Evolutionary conservation across 1,140 invertebrate genomes (phyloP), one percentile per base, ranked within the genome.

Genomic region (Drosophila sp.): DNA sequence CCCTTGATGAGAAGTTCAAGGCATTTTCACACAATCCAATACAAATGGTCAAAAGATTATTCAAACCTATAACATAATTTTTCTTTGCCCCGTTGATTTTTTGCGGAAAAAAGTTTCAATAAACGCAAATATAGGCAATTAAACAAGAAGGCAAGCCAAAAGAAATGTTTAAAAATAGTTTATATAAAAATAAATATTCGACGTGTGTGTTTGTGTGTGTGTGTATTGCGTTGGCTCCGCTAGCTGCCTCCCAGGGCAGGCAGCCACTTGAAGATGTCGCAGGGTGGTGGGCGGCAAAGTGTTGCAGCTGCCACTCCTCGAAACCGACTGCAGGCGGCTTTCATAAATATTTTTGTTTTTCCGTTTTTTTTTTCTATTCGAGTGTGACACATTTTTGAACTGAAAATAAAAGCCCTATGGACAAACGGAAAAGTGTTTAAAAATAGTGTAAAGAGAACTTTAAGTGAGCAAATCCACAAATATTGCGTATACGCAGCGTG

Each of bases 131-230:
- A 79, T 76, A 68, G 75, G 71, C 38, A 71, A 74, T 68, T 57
- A 61, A 76, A 47, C 17, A 57, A 69, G 25, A 60, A 40, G 44
- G 30, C 66, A 85, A 78, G 80, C 56, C 63, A 83, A 70, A 50
- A 55, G 40, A 76, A 72, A 68, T 60, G 63, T 74, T 87, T 86
- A 86, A 71, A 87, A 86, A 87, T 86, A 87, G 83, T 80, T 77
- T 69, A 62, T 66, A 66, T 77, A 78, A 78, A 78, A 78, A 78
- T 78, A 78, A 66, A 76, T 72, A 66, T 58, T 66, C 8, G 35
- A 30, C 27, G 60, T 23, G 56, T 30, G 17, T 75, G 66, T 60
- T 41, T 67, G 57, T 57, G 65, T 72, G 54, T 56, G n/a, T 55
- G 40, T 64, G n/a, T n/a, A n/a, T 47, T 68, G 57, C 70, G 78